Evolutionary conservation across 2,888 invertebrate genomes (phyloP).

Genomic region (Epirrhoe tristata): DNA sequence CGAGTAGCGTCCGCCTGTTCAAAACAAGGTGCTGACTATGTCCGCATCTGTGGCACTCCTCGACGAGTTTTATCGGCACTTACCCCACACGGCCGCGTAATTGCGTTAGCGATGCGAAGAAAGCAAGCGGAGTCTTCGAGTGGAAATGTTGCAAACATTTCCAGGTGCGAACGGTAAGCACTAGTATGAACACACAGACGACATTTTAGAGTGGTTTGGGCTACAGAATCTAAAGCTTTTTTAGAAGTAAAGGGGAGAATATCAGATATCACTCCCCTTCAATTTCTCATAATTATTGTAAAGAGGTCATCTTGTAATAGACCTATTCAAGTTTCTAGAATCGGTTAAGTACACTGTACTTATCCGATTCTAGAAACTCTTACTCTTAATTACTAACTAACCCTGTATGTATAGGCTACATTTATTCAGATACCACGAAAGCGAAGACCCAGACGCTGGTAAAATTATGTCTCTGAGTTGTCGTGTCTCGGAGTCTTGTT

Average conservation of each 20-base stretch:
- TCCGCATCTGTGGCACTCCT: slow-evolving; percentile 7
- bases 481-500: neutral
- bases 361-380: no score
- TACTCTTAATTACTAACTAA: no score
- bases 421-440: no score
- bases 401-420: no score
- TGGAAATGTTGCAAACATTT: neutral
- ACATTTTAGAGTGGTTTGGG: neutral
- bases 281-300: no score
- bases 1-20: neutral
- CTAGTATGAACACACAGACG: neutral
- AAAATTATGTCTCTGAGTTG: slow-evolving; percentile 1
- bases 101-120: neutral
- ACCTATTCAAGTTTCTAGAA: no score
- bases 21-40: neutral
- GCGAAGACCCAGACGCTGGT: neutral
- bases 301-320: no score
- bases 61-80: slow-evolving; percentile 18
- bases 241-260: no score
- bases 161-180: neutral
- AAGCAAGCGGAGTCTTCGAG: neutral
- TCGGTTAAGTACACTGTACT: no score
- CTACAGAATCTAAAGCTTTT: no score
- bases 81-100: slow-evolving; percentile 1
- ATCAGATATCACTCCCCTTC: no score